Evolutionary conservation across 2,113 vertebrate genomes (phyloP), one percentile per base, ranked within the genome.

Genomic region (Lepidothrix coronata): DNA sequence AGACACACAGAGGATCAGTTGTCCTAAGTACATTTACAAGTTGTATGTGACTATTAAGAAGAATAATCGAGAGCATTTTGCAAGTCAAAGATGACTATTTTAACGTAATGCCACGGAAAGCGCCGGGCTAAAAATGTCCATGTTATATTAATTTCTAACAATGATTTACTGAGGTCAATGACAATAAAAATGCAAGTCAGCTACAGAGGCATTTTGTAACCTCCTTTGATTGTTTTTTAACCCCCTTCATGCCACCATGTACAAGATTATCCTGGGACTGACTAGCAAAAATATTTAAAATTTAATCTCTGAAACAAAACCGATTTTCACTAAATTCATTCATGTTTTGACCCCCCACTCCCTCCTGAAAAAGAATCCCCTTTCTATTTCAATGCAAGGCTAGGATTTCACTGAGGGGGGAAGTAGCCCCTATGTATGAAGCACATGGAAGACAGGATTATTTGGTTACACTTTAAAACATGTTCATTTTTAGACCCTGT

Each of bases 111-210:
- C 52, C 84, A 44, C 0, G 11, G 71, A 85, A 73, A 89, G 67
- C 4, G 20, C 73, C 24, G 68, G 51, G 37, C 62, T 59, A 61
- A 52, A 88, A 72, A 63, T 5, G 15, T 16, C 89, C 58, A 41
- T 0, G 31, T 95, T 97, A 94, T 94, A 97, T 95, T 97, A 97
- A 97, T 97, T 97, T 96, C 94, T 75, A 92, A 85, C 95, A 94
- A 95, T 96, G 97, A 98, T 97, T 98, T 97, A 97, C 86, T 80
- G 95, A 58, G 96, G 92, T 88, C 92, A 92, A 61, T 88, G 79
- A 95, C 72, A 77, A 97, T 80, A 95, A 94, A 97, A 96, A 97
- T 70, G 82, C 93, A 86, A 95, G 92, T 95, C 91, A 95, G 91
- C 93, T 27, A 77, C 8, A 7, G 73, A 94, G 58, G 89, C 58